A percentile compares a stretch with the other conserved stretches of the same genome.
Evolutionary conservation across 2,797 vertebrate species (phyloP).

Genomic region (Bradypodion pumilum): DNA sequence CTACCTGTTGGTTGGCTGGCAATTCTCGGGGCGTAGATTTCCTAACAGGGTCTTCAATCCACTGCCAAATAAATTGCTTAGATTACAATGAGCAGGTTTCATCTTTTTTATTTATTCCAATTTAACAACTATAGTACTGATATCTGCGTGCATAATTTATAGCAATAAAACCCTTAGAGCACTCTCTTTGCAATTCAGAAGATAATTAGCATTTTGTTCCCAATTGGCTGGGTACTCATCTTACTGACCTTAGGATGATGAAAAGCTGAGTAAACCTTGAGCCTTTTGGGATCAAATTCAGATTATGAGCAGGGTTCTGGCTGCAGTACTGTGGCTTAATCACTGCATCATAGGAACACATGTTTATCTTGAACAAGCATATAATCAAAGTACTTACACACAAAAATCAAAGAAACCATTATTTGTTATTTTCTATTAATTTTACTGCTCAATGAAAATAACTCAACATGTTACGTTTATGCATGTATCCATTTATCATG

Average conservation of each 20-base stretch:
- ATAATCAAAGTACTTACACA: not conserved
- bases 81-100: not conserved
- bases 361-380: not conserved
- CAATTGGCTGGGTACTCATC: too few species aligned
- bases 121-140: not conserved
- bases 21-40: not conserved
- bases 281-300: too few species aligned
- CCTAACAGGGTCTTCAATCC: slow-evolving; percentile 8
- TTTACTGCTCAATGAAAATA: not conserved
- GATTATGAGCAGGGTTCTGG: too few species aligned
- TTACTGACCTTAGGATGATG: too few species aligned
- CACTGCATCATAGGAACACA: too few species aligned
- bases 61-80: not conserved
- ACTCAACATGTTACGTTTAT: not conserved
- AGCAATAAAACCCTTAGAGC: too few species aligned
- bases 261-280: too few species aligned
- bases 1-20: not conserved
- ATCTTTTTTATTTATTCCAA: not conserved
- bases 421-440: slow-evolving; percentile 2
- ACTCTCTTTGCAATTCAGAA: too few species aligned
- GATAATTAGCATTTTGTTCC: too few species aligned
- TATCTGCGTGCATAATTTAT: not conserved
- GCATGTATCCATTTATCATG: not conserved
- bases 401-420: not conserved
- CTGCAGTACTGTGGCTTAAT: too few species aligned